These are phyloP conservation scores for Herpailurus yagouaroundi DNA, from an alignment of 2,113 vertebrate species.

Conservation along the genomic window DNA sequence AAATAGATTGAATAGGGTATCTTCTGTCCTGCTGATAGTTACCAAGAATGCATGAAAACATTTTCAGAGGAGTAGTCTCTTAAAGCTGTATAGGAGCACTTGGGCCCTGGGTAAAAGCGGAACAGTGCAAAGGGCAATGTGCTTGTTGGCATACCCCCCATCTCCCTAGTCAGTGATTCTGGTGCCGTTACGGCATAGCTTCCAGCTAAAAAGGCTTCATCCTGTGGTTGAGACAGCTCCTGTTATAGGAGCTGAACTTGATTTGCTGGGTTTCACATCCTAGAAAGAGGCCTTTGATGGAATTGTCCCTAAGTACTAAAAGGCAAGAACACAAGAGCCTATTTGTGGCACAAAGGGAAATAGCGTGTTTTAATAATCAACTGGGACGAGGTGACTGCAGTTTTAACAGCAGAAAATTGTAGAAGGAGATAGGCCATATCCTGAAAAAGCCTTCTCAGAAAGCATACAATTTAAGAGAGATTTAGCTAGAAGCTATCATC, in stretches of 20 bases:
- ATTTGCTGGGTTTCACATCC: neutral
- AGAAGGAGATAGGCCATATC: neutral
- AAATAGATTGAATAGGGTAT: neutral
- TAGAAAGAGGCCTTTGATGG: neutral
- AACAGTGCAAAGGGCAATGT: neutral
- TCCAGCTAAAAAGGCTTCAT: neutral
- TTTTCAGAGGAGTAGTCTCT: neutral
- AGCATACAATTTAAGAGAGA: neutral
- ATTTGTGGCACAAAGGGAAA: neutral
- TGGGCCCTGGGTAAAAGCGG: neutral
- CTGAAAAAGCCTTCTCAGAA: neutral
- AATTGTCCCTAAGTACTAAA: neutral
- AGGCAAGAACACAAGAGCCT: neutral
- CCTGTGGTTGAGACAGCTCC: neutral
- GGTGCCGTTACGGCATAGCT: neutral
- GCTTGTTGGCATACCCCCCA: neutral
- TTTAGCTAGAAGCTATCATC: neutral
- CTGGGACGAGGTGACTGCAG: neutral
- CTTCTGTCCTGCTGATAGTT: conserved; percentile 23
- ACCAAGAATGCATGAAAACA: neutral
- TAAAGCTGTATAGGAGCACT: neutral
- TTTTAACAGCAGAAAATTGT: neutral
- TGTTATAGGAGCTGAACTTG: neutral
- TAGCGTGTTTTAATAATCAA: neutral
- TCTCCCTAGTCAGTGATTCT: neutral